phyloP scores from a whole-genome alignment of 2,888 invertebrate genomes.

The Scaptodrosophila latifasciaeformis region DNA sequence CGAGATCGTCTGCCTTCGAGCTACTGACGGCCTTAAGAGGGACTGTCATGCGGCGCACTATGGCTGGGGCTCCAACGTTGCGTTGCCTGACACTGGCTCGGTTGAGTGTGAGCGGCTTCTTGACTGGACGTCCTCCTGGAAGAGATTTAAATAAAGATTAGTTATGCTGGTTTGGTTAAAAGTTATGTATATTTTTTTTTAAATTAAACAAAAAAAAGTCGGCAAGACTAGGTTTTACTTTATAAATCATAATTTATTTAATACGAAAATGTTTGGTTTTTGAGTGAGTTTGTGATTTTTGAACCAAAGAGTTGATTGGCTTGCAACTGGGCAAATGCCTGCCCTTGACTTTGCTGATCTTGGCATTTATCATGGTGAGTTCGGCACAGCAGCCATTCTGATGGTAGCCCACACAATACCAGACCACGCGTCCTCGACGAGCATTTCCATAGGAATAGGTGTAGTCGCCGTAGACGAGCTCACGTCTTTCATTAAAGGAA shows the following conservation, averaged over 20 bases:
- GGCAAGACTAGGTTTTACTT: too few species aligned
- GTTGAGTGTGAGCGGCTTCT: too few species aligned
- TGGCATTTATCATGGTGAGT: background rate
- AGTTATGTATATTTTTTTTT: too few species aligned
- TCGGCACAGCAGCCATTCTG: background rate
- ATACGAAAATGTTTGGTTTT: background rate
- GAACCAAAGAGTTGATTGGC: background rate
- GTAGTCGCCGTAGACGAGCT: background rate
- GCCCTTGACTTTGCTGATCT: background rate
- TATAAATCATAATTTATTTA: conserved; percentile 24
- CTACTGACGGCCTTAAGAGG: too few species aligned
- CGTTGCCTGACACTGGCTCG: too few species aligned
- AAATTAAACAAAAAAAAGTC: background rate
- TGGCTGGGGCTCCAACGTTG: too few species aligned
- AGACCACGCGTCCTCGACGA: background rate
- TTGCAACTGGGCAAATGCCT: background rate
- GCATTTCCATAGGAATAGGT: background rate
- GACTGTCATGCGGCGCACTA: too few species aligned
- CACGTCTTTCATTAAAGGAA: background rate
- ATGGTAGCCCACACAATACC: background rate
- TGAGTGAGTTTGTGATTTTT: background rate
- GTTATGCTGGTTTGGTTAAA: too few species aligned
- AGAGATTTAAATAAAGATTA: too few species aligned
- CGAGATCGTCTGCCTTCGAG: too few species aligned
- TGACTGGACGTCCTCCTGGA: too few species aligned